These are phyloP conservation scores for Gorsachius goisagi DNA, from an alignment of 2,113 vertebrate genomes.

Conservation along the genomic window DNA sequence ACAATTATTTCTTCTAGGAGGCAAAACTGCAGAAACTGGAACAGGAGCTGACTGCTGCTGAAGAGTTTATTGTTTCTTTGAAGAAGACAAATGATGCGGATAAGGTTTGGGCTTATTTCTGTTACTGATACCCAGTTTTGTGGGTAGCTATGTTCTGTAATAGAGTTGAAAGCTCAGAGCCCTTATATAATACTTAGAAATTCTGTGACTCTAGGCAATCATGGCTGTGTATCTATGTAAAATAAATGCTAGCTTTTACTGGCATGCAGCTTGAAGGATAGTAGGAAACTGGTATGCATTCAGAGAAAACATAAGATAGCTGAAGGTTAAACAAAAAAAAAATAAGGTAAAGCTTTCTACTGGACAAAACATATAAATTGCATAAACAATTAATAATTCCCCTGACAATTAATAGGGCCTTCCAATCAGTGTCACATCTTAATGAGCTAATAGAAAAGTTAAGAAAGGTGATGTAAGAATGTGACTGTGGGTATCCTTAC, in stretches of 20 bases:
- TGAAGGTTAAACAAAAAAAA: neutral
- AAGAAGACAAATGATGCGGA: conserved; percentile 85
- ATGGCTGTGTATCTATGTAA: neutral
- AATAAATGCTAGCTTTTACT: neutral
- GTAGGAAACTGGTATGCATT: neutral
- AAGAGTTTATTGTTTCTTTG: conserved; percentile 72
- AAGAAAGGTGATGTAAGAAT: neutral
- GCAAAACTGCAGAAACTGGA: conserved; percentile 75
- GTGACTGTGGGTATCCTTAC: neutral
- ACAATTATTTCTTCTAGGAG: conserved; percentile 60
- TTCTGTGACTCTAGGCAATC: neutral
- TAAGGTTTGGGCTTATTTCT: conserved; percentile 75
- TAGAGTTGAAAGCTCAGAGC: neutral
- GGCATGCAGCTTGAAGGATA: neutral
- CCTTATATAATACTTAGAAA: neutral
- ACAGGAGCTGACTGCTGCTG: conserved; percentile 73
- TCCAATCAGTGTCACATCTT: neutral
- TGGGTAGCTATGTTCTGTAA: neutral
- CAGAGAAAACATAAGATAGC: neutral
- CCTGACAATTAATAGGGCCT: neutral
- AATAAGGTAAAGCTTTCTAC: neutral
- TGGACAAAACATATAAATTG: neutral
- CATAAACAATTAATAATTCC: neutral
- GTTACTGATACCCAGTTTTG: neutral
- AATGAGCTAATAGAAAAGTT: neutral